Base-by-base conservation (phyloP, 2,113 vertebrate species). In the Engystomops pustulosus region DNA sequence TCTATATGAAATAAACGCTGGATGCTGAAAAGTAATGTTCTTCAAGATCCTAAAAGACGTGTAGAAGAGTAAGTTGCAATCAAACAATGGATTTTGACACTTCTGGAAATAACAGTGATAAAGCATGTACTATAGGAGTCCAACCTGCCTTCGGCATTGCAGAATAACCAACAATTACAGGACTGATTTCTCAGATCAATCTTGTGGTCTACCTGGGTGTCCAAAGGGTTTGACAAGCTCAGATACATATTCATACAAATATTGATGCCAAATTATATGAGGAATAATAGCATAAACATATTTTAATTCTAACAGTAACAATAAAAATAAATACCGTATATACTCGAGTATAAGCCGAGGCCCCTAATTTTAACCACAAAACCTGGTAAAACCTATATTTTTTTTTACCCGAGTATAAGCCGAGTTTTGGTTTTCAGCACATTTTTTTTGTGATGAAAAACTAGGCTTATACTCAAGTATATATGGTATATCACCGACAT, bases 1-100 rank as follows among this genome's bases (percentile, higher is more conserved):
- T 62, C 34, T 60, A 44, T 65, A 79, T 79, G 76, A 79, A 27
- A 79, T 53, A 78, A 78, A 62, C n/a, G 25, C 53, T 45, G 55
- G 55, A 34, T 62, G 55, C 38, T 30, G 55, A 65, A 30, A 79
- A 79, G 41, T 79, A 65, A 79, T 79, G 76, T 79, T 65, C 55
- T 45, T 65, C 3, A 4, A 44, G 76, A 62, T 60, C 36, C 38
- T 65, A 41, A 62, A 65, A 62, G 76, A 79, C 76, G 41, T 58
- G 12, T 44, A 79, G 36, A 60, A 79, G 76, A 79, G 38, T 58
- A 62, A 65, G 55, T 65, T 34, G 58, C 76, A 79, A 38, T 38
- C 53, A 44, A 79, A 38, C 34, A 65, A 79, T 41, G 38, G 38
- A 65, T 18, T 36, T 58, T 79, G 76, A 79, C 76, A 60, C 55